Conservation (phyloP, 2,113 vertebrate species). For the Onychostruthus taczanowskii region DNA sequence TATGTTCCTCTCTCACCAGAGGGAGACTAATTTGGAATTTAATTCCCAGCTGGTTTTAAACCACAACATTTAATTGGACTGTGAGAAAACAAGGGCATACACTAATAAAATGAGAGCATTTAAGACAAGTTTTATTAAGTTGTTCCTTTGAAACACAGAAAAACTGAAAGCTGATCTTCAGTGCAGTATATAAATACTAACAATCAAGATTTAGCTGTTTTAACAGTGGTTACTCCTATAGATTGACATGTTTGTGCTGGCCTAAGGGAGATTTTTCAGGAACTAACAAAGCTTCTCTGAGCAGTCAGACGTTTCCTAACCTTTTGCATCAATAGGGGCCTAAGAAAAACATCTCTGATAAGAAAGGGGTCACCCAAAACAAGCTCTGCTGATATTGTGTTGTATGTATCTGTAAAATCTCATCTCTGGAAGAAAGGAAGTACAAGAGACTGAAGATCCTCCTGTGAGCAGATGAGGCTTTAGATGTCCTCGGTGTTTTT, state of each 20-base stretch:
- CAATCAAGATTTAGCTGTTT: background rate
- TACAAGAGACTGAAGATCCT: background rate
- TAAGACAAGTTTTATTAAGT: background rate
- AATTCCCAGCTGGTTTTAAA: background rate
- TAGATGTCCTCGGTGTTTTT: background rate
- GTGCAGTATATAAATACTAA: background rate
- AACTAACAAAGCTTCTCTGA: background rate
- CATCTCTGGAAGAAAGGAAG: background rate
- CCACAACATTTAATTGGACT: background rate
- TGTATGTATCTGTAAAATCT: background rate
- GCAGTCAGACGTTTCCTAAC: background rate
- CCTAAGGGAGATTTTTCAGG: background rate
- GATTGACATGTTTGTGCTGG: background rate
- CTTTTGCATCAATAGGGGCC: background rate
- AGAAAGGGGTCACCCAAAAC: background rate
- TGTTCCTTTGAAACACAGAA: background rate
- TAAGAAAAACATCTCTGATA: background rate
- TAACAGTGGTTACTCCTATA: background rate
- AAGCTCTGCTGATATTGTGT: background rate
- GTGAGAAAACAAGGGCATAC: background rate
- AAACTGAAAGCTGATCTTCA: background rate
- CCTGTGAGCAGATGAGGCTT: background rate
- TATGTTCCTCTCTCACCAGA: background rate
- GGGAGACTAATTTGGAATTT: background rate
- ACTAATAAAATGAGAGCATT: background rate